Evolutionary conservation across 2,797 vertebrate genomes (phyloP), one percentile per base, ranked within the genome.

Genomic region (Acridotheres tristis): DNA sequence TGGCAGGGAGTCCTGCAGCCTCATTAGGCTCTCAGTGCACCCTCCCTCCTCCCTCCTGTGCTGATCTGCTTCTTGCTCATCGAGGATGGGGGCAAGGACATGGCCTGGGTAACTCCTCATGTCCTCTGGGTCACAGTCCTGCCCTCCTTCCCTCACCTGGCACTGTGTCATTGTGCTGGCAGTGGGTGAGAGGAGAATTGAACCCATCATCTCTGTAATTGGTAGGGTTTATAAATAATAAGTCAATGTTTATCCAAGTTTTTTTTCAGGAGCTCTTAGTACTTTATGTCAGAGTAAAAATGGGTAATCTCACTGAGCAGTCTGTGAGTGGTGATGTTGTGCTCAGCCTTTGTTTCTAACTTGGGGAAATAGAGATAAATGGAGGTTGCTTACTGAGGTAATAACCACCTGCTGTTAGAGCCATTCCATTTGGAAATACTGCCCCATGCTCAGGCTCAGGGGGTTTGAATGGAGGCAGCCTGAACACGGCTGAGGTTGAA

Each of bases 361-460:
- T 22, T 22, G 47, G 65, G 69, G 68, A 48, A 65, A 51, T 50
- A 77, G 45, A 83, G 54, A 75, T n/a, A 26, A 89, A 58, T 32
- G 5, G 5, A 1, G 5, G 58, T 67, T 47, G 42, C 51, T 74
- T 74, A 38, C 67, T 58, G 55, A 71, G 26, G 58, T 75, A 91
- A 88, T 72, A 93, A 95, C 80, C 88, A 91, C 58, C 65, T 29
- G 0, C 38, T 48, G 55, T 12, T 66, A 48, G 7, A 5, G 25
- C 73, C 85, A 51, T 88, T 89, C 78, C 75, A 55, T 69, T 68
- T 72, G 89, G 90, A 83, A 85, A 77, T 43, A 34, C n/a, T 77
- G 25, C 69, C 30, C 73, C 18, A 0, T 47, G 84, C 59, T 45
- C 80, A 21, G 51, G 43, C 40, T 45, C 45, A 20, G 16, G 15